Evolutionary conservation across 2,888 invertebrate species (phyloP), one percentile per base, ranked within the genome.

Genomic region (Rosalia funebris): DNA sequence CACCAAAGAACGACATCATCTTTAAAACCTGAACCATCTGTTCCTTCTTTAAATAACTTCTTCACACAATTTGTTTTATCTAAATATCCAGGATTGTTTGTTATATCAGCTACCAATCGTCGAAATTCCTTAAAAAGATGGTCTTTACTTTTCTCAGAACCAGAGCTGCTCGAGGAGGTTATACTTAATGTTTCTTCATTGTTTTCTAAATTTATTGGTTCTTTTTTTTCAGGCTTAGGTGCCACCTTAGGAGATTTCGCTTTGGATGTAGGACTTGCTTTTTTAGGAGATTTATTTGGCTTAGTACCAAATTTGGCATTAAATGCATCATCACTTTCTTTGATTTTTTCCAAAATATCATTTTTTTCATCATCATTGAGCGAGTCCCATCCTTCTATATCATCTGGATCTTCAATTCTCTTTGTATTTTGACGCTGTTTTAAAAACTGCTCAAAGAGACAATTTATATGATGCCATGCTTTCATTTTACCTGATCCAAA

Each of bases 1-100:
- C 94, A 88, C 92, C 95, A 91, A 39, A 95, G 82, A 41, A 87
- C 83, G 19, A 92, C 78, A 79, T 96, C 90, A 1, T 96, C 92
- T 74, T 89, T 85, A 76, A 93, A 96, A 7, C 85, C 83, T 32
- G 83, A 87, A 74, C 86, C 81, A 78, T 86, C 84, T 11, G 81
- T 80, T 1, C 88, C 88, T 73, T 86, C 85, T 1, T 83, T 84
- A 45, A 95, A 89, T 71, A 91, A 87, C 53, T 85, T 82, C 66
- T 88, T 87, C 0, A 95, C 83, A 53, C 88, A 84, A 15, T 88
- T 87, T 0, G 93, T 93, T 83, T 96, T 96, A 15, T 88, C 90
- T 19, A 88, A 87, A 76, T 96, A 95, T 58, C 93, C 91, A 72
- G 88, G 88, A 36, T 90, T 90, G 53, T 86, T 88, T 0, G 92